Base-by-base conservation (phyloP, 2,888 invertebrate genomes). In the Eumacrocentrus americanus region DNA sequence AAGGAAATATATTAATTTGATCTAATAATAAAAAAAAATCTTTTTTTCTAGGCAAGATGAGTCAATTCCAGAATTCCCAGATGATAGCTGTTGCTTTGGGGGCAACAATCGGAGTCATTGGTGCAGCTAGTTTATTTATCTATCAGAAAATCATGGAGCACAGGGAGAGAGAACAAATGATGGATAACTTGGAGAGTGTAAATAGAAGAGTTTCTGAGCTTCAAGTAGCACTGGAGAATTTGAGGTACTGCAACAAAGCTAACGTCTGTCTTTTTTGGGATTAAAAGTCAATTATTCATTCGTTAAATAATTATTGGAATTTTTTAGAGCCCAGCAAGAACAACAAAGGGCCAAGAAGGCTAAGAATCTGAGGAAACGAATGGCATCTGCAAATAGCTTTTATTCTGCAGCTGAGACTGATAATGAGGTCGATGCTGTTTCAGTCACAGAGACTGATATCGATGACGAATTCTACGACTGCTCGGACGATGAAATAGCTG, bases 391-490 rank as follows among this genome's bases (percentile, higher is more conserved):
- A 56, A 69, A 66, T 46, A 77, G 66, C 61, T 72, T 73, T 2
- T 67, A 67, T 12, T 69, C 70, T 16, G 66, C 64, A 18, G 75
- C 71, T 2, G 79, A 75, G 14, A 72, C 70, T 34, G 78, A 79
- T 25, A 74, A 73, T 0, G 80, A 80, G 23, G 60, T 71, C 2
- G 80, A 80, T 64, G 71, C 73, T 16, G 73, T 69, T 61, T 80
- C 78, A 20, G 74, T 72, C 29, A 72, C 75, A 5, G 78, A 72
- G n/a, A 79, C 79, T 12, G 79, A 78, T 52, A 62, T 75, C 0
- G 79, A 79, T 38, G 80, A 80, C 44, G 80, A 80, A 64, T 80
- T 79, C 62, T 80, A 74, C 56, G 80, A 80, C 59, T 80, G 79
- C 55, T 80, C 79, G 0, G 79, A 79, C 38, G 74, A 73, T 35